phyloP scores from a whole-genome alignment of 2,113 vertebrate genomes.

The Ceyx melanurus region DNA sequence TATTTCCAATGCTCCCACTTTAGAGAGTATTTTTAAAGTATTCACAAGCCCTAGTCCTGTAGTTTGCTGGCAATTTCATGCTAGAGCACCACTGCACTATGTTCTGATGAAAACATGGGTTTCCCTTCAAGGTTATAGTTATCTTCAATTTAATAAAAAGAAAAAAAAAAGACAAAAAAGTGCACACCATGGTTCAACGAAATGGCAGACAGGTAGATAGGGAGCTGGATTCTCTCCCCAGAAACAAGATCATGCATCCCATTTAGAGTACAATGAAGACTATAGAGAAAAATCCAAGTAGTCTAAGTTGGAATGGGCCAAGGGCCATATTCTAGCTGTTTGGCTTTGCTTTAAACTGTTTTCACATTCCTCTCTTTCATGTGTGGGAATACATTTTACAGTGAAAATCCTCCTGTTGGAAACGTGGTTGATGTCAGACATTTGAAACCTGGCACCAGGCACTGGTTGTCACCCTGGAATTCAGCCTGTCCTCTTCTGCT shows the following conservation, averaged over 20 bases:
- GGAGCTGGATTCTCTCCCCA: not conserved
- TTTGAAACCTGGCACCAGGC: not conserved
- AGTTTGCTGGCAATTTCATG: slow-evolving; percentile 42
- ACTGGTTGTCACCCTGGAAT: not conserved
- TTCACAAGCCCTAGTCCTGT: slow-evolving; percentile 9
- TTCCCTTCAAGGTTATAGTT: not conserved
- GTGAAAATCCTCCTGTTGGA: not conserved
- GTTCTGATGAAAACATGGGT: slow-evolving; percentile 36
- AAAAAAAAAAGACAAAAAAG: not conserved
- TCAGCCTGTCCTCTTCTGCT: not conserved
- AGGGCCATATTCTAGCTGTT: not conserved
- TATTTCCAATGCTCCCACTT: slow-evolving; percentile 49
- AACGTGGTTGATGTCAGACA: not conserved
- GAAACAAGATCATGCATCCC: not conserved
- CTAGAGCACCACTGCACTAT: not conserved
- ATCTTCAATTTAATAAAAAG: not conserved
- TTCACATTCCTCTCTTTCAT: not conserved
- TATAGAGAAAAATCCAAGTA: not conserved
- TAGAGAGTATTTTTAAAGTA: not conserved
- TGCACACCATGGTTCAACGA: not conserved
- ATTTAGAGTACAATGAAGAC: not conserved
- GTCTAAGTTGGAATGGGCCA: not conserved
- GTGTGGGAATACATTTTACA: not conserved
- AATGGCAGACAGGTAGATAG: not conserved
- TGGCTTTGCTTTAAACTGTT: not conserved